phyloP scores from a whole-genome alignment of 1,140 invertebrate genomes.

The Planococcus citri region DNA sequence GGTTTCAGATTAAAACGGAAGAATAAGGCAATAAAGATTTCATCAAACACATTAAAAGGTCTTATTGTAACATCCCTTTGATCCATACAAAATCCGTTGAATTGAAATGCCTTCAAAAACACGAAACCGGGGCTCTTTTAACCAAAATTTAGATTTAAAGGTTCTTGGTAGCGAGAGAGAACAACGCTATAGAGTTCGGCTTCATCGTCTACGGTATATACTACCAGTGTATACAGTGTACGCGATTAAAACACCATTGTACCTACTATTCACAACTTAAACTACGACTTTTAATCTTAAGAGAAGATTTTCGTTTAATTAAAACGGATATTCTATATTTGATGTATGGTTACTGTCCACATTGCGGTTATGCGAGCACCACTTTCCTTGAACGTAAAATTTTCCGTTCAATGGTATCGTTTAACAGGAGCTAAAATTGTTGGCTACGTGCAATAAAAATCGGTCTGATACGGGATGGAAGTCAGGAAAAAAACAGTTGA shows the following conservation, averaged over 20 bases:
- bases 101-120: constrained; percentile 10
- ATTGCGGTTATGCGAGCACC: no score
- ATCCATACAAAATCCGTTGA: constrained; percentile 12
- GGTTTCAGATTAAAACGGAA: background rate
- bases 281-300: background rate
- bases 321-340: constrained; percentile 4
- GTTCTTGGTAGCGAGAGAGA: background rate
- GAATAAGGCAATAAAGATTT: constrained; percentile 13
- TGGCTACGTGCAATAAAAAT: no score
- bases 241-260: background rate
- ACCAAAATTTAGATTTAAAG: background rate
- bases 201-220: no score
- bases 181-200: background rate
- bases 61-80: constrained; percentile 12
- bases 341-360: background rate
- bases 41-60: constrained; percentile 10
- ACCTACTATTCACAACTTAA: background rate
- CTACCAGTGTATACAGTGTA: background rate
- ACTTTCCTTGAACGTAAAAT: no score
- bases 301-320: background rate
- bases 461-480: no score
- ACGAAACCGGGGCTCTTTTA: constrained; percentile 7
- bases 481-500: no score
- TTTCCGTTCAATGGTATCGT: no score
- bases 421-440: no score